phyloP scores from a whole-genome alignment of 2,113 vertebrate genomes.

The Ibidorhyncha struthersii region DNA sequence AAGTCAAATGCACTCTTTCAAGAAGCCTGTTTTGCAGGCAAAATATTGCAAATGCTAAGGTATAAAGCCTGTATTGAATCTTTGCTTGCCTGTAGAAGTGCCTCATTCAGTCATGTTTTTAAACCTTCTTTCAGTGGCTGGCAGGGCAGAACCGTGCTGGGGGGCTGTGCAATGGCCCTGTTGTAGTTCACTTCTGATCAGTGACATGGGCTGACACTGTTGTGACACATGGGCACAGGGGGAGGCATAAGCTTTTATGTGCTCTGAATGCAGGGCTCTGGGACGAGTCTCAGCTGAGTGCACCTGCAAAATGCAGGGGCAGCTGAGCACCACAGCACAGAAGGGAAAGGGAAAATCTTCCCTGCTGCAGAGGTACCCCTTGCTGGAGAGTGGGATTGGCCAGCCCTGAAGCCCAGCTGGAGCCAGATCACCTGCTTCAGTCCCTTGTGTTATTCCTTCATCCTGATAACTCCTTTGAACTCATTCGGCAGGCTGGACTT shows the following conservation, averaged over 20 bases:
- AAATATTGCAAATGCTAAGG: neutral
- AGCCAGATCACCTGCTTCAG: constrained; percentile 40
- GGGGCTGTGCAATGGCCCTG: neutral
- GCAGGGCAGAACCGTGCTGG: neutral
- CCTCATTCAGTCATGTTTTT: neutral
- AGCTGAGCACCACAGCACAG: neutral
- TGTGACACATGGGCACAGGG: constrained; percentile 47
- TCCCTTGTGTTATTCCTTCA: neutral
- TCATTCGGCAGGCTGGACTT: neutral
- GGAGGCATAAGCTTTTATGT: constrained; percentile 32
- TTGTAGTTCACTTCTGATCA: neutral
- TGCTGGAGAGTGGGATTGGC: neutral
- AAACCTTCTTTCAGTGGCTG: neutral
- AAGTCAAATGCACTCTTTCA: neutral
- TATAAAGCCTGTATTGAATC: neutral
- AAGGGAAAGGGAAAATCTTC: neutral
- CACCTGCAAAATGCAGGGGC: constrained; percentile 31
- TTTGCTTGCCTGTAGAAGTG: neutral
- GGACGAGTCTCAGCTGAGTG: constrained; percentile 52
- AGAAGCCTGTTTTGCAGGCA: neutral
- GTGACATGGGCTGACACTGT: constrained; percentile 23
- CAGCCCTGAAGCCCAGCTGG: neutral
- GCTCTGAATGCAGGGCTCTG: neutral
- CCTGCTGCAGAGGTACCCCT: neutral
- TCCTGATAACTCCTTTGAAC: neutral